Evolutionary conservation across 2,113 vertebrate genomes (phyloP), one percentile per base, ranked within the genome.

Genomic region (Grammomys surdaster): DNA sequence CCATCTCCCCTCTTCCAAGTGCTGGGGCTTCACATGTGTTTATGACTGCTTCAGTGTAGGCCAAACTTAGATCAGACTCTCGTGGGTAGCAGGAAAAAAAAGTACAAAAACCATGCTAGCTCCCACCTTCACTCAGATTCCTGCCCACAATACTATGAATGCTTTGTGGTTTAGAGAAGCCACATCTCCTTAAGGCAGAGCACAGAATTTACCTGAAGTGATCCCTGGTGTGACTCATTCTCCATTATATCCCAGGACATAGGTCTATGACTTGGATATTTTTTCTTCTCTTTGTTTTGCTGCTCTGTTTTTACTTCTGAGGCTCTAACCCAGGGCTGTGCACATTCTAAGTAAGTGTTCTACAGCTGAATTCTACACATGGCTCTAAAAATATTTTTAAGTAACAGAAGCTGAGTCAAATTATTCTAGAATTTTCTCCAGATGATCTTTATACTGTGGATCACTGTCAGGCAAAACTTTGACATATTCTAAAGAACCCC

Each of bases 111-210:
- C 8, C 4, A 0, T 3, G 0, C 28, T 10, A 0, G 0, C 2
- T 8, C 3, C 56, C 4, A 2, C 5, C 2, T 36, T 5, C 0
- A 1, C 43, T 88, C 40, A 2, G 46, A 70, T 4, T 40, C 26
- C 13, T 33, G 40, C 0, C 3, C 48, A 7, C 3, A 0, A 2
- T 2, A 3, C 51, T 40, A 4, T 0, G 1, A n/a, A 20, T 17
- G 13, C 31, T n/a, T 19, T 12, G 14, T 0, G 16, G 17, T 1
- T 7, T 0, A 33, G 56, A 67, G 26, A 22, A 51, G 26, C 75
- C 58, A 16, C 1, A 1, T 14, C 51, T 54, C 16, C 7, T 17
- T 20, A 36, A 24, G 36, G 24, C 46, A 33, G 16, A 43, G 22
- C 56, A 1, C 16, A 40, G 26, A 43, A 40, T 19, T 33, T 51